Evolutionary conservation across 2,797 vertebrate genomes (phyloP), one percentile per base, ranked within the genome.

Genomic region (Hylomyscus alleni): DNA sequence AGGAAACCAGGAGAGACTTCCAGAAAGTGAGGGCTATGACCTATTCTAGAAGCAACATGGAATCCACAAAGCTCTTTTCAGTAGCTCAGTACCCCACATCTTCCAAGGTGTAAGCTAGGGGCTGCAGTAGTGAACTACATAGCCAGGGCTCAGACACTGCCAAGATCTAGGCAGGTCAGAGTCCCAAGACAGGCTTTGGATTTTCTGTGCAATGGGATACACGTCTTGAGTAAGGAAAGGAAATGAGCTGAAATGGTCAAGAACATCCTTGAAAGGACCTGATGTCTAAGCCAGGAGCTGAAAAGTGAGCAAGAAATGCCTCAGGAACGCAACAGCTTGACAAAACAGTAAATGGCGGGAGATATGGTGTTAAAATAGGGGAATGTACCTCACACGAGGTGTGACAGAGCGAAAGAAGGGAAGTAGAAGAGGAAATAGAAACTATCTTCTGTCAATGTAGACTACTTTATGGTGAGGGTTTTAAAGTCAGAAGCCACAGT

Each of bases 1-100:
- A 96, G 75, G 86, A 94, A 97, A 96, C 94, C 87, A 94, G 77
- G 52, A 95, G 72, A 96, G 86, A 86, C 77, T 94, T 92, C 86
- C 89, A 96, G 91, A 44, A 93, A 95, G 50, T 80, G 90, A 95
- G 78, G 83, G 78, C 84, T 44, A 78, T 37, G 78, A 81, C 72
- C 92, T 92, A 93, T 73, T 89, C 80, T 77, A 80, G 80, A 72
- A 89, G 60, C 58, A 94, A 95, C 89, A 69, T 11, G 40, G 80
- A 80, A 69, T 52, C 47, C 81, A 60, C 3, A 19, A 10, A 73
- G 31, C 47, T 40, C 60, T 80, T 22, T 84, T 75, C 56, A 52
- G 91, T 4, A 58, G 60, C 52, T 13, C 56, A 31, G 40, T n/a
- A 44, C 0, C 11, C 15, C n/a, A 12, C 50, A 58, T 40, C n/a